Conservation (phyloP, 2,797 vertebrate species). For the Prionace glauca region DNA sequence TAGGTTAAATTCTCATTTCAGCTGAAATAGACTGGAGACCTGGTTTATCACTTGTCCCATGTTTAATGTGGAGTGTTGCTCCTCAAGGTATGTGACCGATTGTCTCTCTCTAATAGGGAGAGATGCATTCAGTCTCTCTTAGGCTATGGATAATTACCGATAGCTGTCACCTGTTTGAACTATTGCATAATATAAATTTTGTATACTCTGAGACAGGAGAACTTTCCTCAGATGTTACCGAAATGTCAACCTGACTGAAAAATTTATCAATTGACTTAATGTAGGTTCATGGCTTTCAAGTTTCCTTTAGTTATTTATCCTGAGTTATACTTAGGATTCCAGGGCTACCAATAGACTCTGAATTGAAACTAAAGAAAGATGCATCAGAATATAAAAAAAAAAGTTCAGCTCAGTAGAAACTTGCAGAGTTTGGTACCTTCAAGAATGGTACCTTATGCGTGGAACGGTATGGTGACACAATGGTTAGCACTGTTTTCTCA, state of each 20-base stretch:
- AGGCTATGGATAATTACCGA: no score
- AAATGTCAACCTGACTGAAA: neutral
- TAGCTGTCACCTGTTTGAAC: neutral
- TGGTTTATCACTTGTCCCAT: no score
- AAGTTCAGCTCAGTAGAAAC: neutral
- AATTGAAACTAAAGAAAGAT: slow-evolving; percentile 8
- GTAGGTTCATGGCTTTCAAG: neutral
- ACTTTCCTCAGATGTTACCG: neutral
- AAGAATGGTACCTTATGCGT: no score
- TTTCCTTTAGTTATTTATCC: neutral
- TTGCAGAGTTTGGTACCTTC: neutral
- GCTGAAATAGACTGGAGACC: no score
- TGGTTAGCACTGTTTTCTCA: no score
- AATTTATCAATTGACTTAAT: neutral
- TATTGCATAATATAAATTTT: neutral
- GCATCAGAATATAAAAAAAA: neutral
- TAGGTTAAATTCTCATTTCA: no score
- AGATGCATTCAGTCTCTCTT: no score
- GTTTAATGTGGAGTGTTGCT: no score
- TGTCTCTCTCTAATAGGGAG: no score
- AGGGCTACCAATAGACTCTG: neutral
- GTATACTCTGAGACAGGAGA: neutral
- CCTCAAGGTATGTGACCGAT: no score
- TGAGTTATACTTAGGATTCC: neutral
- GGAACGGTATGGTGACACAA: no score